Evolutionary conservation across 1,140 invertebrate species (phyloP).

Genomic region (Arion vulgaris): DNA sequence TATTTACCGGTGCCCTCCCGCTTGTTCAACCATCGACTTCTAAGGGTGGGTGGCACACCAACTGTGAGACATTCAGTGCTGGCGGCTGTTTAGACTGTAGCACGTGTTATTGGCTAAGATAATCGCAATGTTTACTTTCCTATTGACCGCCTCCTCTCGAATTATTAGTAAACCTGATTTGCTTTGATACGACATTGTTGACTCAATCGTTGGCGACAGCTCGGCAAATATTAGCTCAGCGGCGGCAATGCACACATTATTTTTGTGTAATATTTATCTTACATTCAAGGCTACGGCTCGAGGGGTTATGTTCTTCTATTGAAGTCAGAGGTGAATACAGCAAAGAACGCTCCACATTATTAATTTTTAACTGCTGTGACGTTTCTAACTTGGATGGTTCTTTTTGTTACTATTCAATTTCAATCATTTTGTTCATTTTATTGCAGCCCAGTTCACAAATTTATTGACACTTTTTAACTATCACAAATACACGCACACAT

Average conservation of each 20-base stretch:
- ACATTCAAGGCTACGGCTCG: slow-evolving; percentile 15
- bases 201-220: slow-evolving; percentile 45
- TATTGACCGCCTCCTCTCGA: slow-evolving; percentile 8
- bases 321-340: neutral
- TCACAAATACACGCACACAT: no score
- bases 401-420: neutral
- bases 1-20: neutral
- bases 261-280: slow-evolving; percentile 48
- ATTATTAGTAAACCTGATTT: slow-evolving; percentile 17
- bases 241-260: slow-evolving; percentile 35
- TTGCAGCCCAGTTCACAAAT: no score
- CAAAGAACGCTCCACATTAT: neutral
- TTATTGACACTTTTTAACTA: no score
- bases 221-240: slow-evolving; percentile 39
- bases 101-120: slow-evolving; percentile 27
- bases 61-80: slow-evolving; percentile 28
- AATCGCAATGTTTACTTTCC: slow-evolving; percentile 36
- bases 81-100: slow-evolving; percentile 34
- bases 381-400: neutral
- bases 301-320: slow-evolving; percentile 24
- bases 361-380: neutral
- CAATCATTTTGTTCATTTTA: no score
- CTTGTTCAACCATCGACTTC: neutral
- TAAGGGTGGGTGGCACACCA: neutral
- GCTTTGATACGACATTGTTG: slow-evolving; percentile 37